Evolutionary conservation across 2,113 vertebrate genomes (phyloP).

Genomic region (Craseonycteris thonglongyai): DNA sequence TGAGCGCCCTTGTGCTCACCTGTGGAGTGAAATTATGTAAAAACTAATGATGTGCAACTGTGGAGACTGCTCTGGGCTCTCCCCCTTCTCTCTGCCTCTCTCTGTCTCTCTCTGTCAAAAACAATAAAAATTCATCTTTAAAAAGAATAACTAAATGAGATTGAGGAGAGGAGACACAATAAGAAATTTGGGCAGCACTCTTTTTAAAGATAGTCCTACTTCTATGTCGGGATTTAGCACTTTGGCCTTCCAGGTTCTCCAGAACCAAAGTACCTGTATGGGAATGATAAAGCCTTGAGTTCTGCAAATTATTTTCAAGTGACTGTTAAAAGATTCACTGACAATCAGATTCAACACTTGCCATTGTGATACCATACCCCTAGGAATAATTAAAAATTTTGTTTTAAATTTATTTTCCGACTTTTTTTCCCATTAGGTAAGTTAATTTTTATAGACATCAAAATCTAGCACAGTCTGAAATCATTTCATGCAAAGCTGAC

Average conservation of each 20-base stretch:
- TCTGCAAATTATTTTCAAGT: neutral
- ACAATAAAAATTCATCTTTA: too few relatives aligned
- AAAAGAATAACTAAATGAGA: too few relatives aligned
- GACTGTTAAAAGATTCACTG: neutral
- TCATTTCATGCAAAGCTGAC: constrained; percentile 10
- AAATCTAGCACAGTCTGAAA: neutral
- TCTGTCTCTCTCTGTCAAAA: too few relatives aligned
- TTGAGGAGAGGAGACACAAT: neutral
- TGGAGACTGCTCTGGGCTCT: too few relatives aligned
- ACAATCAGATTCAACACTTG: neutral
- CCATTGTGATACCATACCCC: neutral
- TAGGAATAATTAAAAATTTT: neutral
- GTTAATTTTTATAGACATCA: neutral
- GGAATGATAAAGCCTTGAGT: neutral
- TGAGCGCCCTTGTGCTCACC: too few relatives aligned
- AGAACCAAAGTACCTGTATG: neutral
- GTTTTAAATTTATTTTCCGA: neutral
- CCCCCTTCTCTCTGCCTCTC: too few relatives aligned
- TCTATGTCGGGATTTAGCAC: neutral
- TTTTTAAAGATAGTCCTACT: neutral
- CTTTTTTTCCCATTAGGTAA: neutral
- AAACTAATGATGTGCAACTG: too few relatives aligned
- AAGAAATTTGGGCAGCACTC: neutral
- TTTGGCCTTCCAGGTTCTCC: neutral
- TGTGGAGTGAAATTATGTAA: too few relatives aligned